phyloP scores from a whole-genome alignment of 2,888 invertebrate species.

The Apantesis nais region DNA sequence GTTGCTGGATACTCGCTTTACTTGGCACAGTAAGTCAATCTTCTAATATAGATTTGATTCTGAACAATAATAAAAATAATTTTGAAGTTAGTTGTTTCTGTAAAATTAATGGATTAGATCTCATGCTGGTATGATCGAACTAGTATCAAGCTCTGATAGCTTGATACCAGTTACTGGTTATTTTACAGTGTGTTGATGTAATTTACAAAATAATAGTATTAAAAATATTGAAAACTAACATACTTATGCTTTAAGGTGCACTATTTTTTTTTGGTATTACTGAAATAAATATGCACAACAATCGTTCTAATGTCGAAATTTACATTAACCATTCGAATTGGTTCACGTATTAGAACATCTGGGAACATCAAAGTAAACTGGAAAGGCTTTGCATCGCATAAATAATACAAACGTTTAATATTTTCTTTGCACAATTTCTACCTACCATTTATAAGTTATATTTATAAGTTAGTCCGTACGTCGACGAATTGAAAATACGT shows the following conservation, averaged over 20 bases:
- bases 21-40: constrained; percentile 80
- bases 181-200: not conserved
- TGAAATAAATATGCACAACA: not conserved
- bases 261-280: not conserved
- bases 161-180: no score
- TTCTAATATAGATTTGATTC: not conserved
- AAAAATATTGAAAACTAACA: not conserved
- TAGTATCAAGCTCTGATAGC: no score
- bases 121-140: not conserved
- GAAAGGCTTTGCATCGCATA: no score
- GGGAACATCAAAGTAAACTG: not conserved
- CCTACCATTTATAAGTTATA: no score
- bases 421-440: no score
- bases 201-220: not conserved
- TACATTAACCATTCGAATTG: not conserved
- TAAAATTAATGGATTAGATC: not conserved
- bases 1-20: constrained; percentile 85
- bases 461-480: no score
- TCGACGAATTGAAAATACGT: no score
- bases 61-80: not conserved
- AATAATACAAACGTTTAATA: not conserved
- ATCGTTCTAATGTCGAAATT: not conserved
- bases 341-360: not conserved
- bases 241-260: not conserved
- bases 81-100: not conserved